Conservation (phyloP, 2,888 invertebrate genomes). For the Ectemnius lituratus region DNA sequence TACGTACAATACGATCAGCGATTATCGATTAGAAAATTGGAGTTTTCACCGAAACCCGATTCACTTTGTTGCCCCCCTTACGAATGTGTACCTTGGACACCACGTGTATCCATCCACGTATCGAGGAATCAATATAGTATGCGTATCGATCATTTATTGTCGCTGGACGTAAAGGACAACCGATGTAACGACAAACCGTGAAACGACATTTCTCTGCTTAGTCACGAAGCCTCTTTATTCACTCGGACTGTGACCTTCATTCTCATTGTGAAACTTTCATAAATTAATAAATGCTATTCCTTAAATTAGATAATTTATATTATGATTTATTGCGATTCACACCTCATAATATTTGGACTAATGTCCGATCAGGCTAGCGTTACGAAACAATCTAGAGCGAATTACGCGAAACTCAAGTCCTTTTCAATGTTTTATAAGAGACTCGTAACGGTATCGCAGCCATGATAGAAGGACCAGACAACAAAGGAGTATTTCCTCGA, state of each 20-base stretch:
- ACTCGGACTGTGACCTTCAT: background rate
- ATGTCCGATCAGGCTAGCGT: too few relatives aligned
- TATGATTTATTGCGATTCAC: too few relatives aligned
- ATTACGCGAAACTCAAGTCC: too few relatives aligned
- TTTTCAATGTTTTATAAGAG: too few relatives aligned
- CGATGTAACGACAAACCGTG: background rate
- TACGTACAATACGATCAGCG: conserved; percentile 14
- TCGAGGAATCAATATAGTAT: conserved; percentile 55
- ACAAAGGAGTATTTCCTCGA: too few relatives aligned
- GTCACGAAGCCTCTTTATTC: background rate
- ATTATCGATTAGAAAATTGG: conserved; percentile 63
- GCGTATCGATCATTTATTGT: conserved; percentile 57
- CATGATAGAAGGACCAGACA: background rate
- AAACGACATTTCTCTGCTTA: background rate
- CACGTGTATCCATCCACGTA: conserved; percentile 14
- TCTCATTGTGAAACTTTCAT: too few relatives aligned
- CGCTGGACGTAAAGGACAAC: conserved; percentile 12
- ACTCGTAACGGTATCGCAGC: too few relatives aligned
- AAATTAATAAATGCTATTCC: too few relatives aligned
- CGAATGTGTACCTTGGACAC: conserved; percentile 2
- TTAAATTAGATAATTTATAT: too few relatives aligned
- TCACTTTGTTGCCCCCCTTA: conserved; percentile 7
- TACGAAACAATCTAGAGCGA: too few relatives aligned
- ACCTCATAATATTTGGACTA: too few relatives aligned
- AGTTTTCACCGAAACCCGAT: conserved; percentile 49